Conservation (phyloP, 2,113 vertebrate species). For the Murina feae region DNA sequence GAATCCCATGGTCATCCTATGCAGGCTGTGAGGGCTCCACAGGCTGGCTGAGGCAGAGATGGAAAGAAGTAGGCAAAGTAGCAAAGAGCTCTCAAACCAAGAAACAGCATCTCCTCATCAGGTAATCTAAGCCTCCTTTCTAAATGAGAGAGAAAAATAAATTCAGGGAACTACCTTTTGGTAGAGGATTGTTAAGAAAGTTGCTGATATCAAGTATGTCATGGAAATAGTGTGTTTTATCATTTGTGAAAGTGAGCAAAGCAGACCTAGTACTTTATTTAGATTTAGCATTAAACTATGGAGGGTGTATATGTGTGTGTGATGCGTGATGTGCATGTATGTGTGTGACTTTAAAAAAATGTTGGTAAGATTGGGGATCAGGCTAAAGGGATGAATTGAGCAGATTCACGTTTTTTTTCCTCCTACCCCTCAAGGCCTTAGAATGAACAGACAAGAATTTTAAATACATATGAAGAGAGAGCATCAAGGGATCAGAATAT, state of each 20-base stretch:
- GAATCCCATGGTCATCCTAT: not conserved
- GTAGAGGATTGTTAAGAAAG: not conserved
- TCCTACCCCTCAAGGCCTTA: not conserved
- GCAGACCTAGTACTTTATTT: constrained; percentile 23
- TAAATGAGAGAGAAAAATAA: not conserved
- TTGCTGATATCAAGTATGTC: not conserved
- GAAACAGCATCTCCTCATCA: not conserved
- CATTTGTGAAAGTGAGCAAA: not conserved
- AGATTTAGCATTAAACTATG: not conserved
- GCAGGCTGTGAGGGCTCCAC: not conserved
- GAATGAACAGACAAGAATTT: not conserved
- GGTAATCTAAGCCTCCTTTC: not conserved
- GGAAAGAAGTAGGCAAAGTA: not conserved
- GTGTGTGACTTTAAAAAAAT: not conserved
- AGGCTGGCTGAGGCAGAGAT: not conserved
- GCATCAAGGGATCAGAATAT: not conserved
- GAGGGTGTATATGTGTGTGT: not conserved
- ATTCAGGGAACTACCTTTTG: not conserved
- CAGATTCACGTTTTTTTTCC: not conserved
- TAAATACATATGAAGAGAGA: not conserved
- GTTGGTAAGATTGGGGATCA: not conserved
- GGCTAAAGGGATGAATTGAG: not conserved
- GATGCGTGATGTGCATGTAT: not conserved
- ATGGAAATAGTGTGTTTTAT: not conserved
- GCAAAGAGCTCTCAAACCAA: not conserved